Base-by-base conservation (phyloP, 2,113 vertebrate species). In the Mirounga angustirostris region DNA sequence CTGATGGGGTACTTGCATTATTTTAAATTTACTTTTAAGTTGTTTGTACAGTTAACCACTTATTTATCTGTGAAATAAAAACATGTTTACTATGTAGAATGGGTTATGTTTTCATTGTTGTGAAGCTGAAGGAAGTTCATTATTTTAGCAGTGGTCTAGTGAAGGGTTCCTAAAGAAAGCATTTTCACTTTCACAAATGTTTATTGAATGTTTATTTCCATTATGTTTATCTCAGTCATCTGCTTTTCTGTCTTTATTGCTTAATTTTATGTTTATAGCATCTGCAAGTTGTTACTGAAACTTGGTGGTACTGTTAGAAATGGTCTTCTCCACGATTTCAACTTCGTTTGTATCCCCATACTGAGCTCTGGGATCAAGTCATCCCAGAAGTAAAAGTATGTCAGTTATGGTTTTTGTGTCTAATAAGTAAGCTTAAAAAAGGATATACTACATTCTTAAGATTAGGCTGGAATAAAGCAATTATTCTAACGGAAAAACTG, bases 401-500 rank as follows among this genome's bases (percentile, higher is more conserved):
- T 59, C 71, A 22, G 56, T 56, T 95, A n/a, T 80, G 43, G n/a
- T 78, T 86, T 90, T 67, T 84, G 28, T 61, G 52, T 71, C 19
- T 65, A 22, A 63, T 91, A 50, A 50, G 10, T 83, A 96, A 30
- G 13, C 30, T n/a, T 61, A 7, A 4, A 63, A 58, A 93, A 91
- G 52, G 19, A 18, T 69, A 4, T 59, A 24, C 30, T 89, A 13
- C 19, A 69, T 96, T 84, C 50, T 84, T 93, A 67, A 80, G 82
- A 73, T 63, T 97, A 58, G 40, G 10, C 81, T 93, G 87, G 87
- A 89, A 86, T 78, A 95, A 92, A 79, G 40, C 50, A 56, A 4
- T 63, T 85, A 21, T 95, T 94, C 88, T 85, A 89, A 91, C 26
- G 91, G 43, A 97, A 63, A 18, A 96, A 89, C 46, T 91, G 59